These are phyloP conservation scores for Resseliella maxima DNA, from an alignment of 2,888 invertebrate genomes.

Conservation along the genomic window DNA sequence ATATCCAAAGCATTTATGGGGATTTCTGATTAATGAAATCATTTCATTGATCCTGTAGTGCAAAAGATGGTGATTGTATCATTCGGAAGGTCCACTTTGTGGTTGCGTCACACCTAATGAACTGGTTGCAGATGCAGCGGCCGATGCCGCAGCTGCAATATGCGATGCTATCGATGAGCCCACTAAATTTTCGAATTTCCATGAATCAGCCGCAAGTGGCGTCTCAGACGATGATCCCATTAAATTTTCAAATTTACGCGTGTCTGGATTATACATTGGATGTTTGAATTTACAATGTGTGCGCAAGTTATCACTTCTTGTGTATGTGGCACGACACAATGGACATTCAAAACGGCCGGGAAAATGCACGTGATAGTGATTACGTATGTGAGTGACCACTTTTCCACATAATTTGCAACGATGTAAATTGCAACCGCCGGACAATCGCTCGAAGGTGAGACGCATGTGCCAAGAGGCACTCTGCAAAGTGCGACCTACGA, in stretches of 20 bases:
- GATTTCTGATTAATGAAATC: not conserved
- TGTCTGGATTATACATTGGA: constrained; percentile 86
- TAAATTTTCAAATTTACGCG: constrained; percentile 84
- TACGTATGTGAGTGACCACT: constrained; percentile 93
- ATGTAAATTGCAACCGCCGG: constrained; percentile 92
- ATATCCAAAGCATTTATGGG: constrained; percentile 36
- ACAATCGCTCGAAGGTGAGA: constrained; percentile 92
- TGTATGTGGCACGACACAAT: constrained; percentile 90
- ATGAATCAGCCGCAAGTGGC: constrained; percentile 74
- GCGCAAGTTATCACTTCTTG: constrained; percentile 91
- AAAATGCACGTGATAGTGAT: constrained; percentile 94
- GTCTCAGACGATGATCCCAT: constrained; percentile 68
- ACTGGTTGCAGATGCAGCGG: constrained; percentile 63
- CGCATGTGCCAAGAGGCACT: constrained; percentile 96
- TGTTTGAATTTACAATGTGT: constrained; percentile 94
- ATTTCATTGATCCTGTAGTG: not conserved
- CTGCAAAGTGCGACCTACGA: constrained; percentile 89
- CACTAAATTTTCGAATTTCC: constrained; percentile 83
- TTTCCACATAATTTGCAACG: constrained; percentile 94
- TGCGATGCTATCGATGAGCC: constrained; percentile 67
- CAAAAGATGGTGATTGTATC: constrained; percentile 41
- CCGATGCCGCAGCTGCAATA: constrained; percentile 67
- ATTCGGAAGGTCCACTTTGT: constrained; percentile 57
- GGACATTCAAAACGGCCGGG: constrained; percentile 92
- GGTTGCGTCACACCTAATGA: constrained; percentile 46